Evolutionary conservation across 2,888 invertebrate genomes (phyloP).

Genomic region (Sphaeridia pumilis): DNA sequence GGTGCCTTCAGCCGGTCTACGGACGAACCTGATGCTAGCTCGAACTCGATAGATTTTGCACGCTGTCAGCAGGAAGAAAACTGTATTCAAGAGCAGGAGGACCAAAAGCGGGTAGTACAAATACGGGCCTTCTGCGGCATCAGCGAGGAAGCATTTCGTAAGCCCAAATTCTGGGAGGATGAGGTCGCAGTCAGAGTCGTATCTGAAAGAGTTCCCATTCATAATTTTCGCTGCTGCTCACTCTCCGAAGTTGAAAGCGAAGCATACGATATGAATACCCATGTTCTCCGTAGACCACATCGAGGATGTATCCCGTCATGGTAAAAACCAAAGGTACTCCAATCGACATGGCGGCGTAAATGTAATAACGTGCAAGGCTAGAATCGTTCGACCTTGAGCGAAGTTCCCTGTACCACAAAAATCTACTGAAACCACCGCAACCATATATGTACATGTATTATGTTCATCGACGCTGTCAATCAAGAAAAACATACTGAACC

Average conservation of each 20-base stretch:
- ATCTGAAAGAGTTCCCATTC: neutral
- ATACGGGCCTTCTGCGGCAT: slow-evolving; percentile 6
- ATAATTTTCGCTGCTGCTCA: neutral
- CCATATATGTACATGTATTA: too few relatives aligned
- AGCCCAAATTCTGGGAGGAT: slow-evolving; percentile 5
- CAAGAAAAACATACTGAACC: slow-evolving; percentile 11
- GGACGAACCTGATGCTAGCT: too few relatives aligned
- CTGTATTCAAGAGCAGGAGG: slow-evolving; percentile 1
- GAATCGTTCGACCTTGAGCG: neutral
- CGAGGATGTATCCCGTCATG: neutral
- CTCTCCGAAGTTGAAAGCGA: too few relatives aligned
- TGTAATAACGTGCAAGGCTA: neutral
- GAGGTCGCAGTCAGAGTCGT: slow-evolving; percentile 4
- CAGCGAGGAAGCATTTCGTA: neutral
- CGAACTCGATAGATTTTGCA: too few relatives aligned
- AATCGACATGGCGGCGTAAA: neutral
- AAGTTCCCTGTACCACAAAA: neutral
- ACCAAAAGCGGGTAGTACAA: slow-evolving; percentile 3
- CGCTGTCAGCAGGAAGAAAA: slow-evolving; percentile 2
- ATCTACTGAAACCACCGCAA: too few relatives aligned
- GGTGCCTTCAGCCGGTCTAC: too few relatives aligned
- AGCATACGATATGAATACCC: neutral
- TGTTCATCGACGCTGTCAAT: too few relatives aligned
- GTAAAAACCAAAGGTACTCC: slow-evolving; percentile 11
- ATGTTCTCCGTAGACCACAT: neutral